Evolutionary conservation across 2,888 invertebrate species (phyloP), one percentile per base, ranked within the genome.

Genomic region (Tinea semifulvella): DNA sequence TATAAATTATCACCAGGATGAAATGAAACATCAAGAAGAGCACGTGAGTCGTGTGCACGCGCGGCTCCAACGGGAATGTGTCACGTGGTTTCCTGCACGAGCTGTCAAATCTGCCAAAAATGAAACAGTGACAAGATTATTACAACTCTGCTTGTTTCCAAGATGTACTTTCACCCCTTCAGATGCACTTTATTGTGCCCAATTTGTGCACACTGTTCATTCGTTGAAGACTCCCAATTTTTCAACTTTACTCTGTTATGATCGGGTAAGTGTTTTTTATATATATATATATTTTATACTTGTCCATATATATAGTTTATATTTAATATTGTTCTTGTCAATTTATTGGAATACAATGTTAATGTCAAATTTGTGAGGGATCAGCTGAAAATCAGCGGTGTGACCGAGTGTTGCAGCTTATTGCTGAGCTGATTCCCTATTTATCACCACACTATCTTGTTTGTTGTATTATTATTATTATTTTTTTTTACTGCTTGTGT

Each of bases 171-270:
- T 96, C 79, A 97, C 98, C 14, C 92, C 96, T 42, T 87, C 91
- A 43, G 99, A 99, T 82, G 97, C 99, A 22, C 85, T 98, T 46
- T 99, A 94, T 77, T 97, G 97, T 76, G 97, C 98, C 0, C 92
- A 96, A 82, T 98, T 99, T 73, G 94, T 99, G 48, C 92, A 96
- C 64, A 91, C 94, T 5, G 91, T 99, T 55, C 99, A 99, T 75
- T 90, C 90, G 57, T 82, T 98, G 55, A 94, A 94, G 73, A 96
- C 97, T 40, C 92, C 96, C 4, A 96, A 97, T 80, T 99, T 99
- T 80, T 96, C 97, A 11, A 98, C 99, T 0, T 84, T 99, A 45
- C 87, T 99, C 42, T 97, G 98, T 69, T 97, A 97, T 62, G 99
- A 99, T 75, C 85, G 97, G 83, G 96, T 98, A 74, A 84, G 86